phyloP scores from a whole-genome alignment of 2,113 vertebrate genomes.

The Bambusicola thoracicus region DNA sequence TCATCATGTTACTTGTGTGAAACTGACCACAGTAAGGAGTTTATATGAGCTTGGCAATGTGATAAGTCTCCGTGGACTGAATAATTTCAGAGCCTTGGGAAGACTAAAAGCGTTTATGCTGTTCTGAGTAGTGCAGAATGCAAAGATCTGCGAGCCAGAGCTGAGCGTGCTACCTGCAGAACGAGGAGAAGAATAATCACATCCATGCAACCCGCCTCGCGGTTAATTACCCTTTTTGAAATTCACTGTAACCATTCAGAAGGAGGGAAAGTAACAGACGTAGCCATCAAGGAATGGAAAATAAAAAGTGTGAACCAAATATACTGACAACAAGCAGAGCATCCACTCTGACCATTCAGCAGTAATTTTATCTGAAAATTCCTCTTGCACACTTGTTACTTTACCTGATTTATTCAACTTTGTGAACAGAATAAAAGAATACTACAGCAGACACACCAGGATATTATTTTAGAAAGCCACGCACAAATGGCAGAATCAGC shows the following conservation, averaged over 20 bases:
- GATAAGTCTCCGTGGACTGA: slow-evolving; percentile 27
- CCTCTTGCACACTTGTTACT: neutral
- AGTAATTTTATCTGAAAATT: slow-evolving; percentile 12
- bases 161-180: neutral
- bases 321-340: neutral
- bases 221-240: neutral
- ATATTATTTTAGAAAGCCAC: slow-evolving; percentile 32
- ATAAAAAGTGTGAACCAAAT: neutral
- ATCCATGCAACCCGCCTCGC: neutral
- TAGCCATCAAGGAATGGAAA: neutral
- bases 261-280: neutral
- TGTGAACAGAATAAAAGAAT: slow-evolving; percentile 12
- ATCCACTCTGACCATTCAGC: neutral
- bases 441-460: neutral
- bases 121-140: neutral
- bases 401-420: slow-evolving; percentile 1
- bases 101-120: neutral
- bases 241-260: neutral
- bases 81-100: slow-evolving; percentile 1
- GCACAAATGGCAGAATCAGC: slow-evolving; percentile 19
- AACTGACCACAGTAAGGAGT: slow-evolving; percentile 20
- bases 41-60: slow-evolving; percentile 18
- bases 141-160: neutral
- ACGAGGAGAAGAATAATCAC: neutral
- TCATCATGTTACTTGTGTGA: slow-evolving; percentile 4